A percentile compares a stretch with the other conserved stretches of the same genome.
Evolutionary conservation across 2,888 invertebrate genomes (phyloP).

Genomic region (Druceiella hillmani): DNA sequence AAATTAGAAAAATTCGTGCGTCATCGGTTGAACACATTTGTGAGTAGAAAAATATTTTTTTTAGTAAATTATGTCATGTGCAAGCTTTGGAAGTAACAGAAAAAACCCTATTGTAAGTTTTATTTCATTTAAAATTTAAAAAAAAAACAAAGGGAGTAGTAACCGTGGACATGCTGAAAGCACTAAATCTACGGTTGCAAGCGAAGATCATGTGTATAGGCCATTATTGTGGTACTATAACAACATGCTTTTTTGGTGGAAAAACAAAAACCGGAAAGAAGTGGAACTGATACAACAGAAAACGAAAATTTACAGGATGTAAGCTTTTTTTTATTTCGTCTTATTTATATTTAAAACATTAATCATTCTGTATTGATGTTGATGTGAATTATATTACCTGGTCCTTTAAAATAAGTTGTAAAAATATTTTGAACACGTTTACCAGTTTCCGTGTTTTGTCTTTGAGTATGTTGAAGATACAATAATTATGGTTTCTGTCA

Average conservation of each 20-base stretch:
- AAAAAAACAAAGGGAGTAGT: no score
- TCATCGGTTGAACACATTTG: no score
- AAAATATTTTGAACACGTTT: slow-evolving; percentile 1
- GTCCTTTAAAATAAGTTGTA: slow-evolving; percentile 1
- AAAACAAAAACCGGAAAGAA: not conserved
- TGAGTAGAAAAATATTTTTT: no score
- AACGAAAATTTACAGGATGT: slow-evolving; percentile 1
- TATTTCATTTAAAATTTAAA: no score
- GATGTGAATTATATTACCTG: not conserved
- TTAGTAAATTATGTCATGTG: no score
- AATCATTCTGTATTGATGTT: not conserved
- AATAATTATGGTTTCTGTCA: not conserved
- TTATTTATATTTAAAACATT: not conserved
- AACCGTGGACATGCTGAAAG: no score
- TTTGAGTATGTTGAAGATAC: not conserved
- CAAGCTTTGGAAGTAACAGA: no score
- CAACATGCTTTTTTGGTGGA: not conserved
- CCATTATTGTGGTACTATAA: not conserved
- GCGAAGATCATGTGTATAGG: not conserved
- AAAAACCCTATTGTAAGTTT: no score
- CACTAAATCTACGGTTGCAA: not conserved
- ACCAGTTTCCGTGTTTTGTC: not conserved
- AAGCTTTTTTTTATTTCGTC: not conserved
- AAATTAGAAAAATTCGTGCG: no score
- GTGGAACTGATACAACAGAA: slow-evolving; percentile 1